Conservation (phyloP, 2,113 vertebrate species). For the Aptenodytes forsteri region DNA sequence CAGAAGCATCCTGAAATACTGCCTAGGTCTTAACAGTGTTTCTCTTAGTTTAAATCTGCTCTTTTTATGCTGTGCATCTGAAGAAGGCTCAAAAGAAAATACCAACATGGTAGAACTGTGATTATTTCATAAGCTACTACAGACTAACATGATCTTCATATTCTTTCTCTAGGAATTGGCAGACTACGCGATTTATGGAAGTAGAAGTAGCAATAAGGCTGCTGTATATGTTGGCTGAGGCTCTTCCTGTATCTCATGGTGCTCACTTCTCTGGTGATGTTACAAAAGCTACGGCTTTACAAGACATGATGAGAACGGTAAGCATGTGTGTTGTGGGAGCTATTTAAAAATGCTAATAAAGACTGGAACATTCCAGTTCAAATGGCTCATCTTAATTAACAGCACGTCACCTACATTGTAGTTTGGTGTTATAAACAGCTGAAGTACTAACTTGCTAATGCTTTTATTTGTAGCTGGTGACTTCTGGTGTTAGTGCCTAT, state of each 20-base stretch:
- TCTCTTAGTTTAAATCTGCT: neutral
- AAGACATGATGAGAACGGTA: conserved; percentile 98
- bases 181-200: conserved; percentile 90
- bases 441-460: conserved; percentile 5
- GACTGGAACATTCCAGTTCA: neutral
- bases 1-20: neutral
- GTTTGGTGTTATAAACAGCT: neutral
- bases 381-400: neutral
- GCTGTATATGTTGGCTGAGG: conserved; percentile 97
- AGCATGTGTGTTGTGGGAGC: conserved; percentile 31
- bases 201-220: conserved; percentile 94
- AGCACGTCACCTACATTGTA: neutral
- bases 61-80: neutral
- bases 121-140: neutral
- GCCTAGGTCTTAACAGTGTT: neutral
- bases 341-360: neutral
- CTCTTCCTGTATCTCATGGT: conserved; percentile 92
- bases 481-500: conserved; percentile 91
- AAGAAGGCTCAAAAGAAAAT: neutral
- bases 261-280: conserved; percentile 95
- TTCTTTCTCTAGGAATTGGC: conserved; percentile 85
- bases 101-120: neutral
- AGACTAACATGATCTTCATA: neutral
- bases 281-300: conserved; percentile 90
- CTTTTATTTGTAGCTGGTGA: conserved; percentile 83